These are phyloP conservation scores for Cacatua alba DNA, from an alignment of 2,113 vertebrate species.

Conservation along the genomic window DNA sequence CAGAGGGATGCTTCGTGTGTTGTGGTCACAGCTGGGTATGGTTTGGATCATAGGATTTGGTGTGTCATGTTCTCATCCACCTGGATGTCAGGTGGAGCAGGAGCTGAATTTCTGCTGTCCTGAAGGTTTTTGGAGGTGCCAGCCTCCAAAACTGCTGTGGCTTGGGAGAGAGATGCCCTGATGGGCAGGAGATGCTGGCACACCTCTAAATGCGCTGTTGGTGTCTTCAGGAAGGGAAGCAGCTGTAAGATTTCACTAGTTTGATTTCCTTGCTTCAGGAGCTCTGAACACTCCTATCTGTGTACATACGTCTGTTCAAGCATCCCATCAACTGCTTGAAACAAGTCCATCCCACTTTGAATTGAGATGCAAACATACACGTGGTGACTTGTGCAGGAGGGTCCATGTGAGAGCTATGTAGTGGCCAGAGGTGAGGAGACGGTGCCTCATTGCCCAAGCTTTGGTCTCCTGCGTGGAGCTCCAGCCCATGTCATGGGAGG, in stretches of 20 bases:
- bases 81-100: background rate
- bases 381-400: background rate
- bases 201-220: background rate
- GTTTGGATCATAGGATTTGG: background rate
- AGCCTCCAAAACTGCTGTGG: background rate
- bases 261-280: background rate
- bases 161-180: background rate
- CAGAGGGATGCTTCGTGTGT: rapidly evolving
- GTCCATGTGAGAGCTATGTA: rapidly evolving
- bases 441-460: background rate
- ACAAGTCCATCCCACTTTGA: background rate
- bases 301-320: background rate
- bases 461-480: background rate
- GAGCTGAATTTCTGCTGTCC: background rate
- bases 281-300: background rate
- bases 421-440: background rate
- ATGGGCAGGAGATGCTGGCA: background rate
- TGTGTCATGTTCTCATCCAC: too few relatives aligned
- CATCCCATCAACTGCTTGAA: background rate
- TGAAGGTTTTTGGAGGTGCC: background rate
- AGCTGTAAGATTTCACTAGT: background rate
- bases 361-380: background rate
- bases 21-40: background rate
- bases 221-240: background rate
- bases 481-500: background rate